phyloP scores from a whole-genome alignment of 2,888 invertebrate genomes.

The Bombylius major region DNA sequence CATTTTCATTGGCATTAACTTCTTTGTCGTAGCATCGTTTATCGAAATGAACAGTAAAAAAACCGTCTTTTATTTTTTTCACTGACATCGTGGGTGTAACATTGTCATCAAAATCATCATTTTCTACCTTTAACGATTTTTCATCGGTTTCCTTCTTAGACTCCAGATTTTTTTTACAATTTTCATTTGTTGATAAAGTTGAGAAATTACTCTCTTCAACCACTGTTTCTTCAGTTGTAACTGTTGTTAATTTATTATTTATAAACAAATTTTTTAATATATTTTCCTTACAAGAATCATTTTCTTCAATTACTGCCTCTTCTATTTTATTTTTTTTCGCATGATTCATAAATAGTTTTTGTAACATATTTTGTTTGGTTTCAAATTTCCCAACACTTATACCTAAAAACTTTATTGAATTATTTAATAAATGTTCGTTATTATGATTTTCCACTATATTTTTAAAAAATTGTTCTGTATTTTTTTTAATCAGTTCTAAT shows the following conservation, averaged over 20 bases:
- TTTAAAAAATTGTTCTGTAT: conserved; percentile 34
- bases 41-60: conserved; percentile 19
- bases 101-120: no score
- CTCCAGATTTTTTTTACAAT: no score
- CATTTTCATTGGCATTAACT: not conserved
- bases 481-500: conserved; percentile 53
- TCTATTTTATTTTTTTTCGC: conserved; percentile 19
- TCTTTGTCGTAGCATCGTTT: conserved; percentile 13
- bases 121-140: not conserved
- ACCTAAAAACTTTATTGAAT: conserved; percentile 56
- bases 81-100: not conserved
- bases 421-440: conserved; percentile 26
- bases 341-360: conserved; percentile 44
- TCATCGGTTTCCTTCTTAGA: conserved; percentile 8
- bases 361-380: conserved; percentile 41
- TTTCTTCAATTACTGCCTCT: not conserved
- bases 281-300: not conserved
- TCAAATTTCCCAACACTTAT: conserved; percentile 73
- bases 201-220: not conserved
- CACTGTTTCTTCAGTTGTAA: not conserved
- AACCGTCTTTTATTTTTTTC: conserved; percentile 17
- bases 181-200: no score
- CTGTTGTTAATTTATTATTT: not conserved
- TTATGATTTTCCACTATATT: conserved; percentile 16
- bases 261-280: not conserved